Evolutionary conservation across 1,140 invertebrate genomes (phyloP).

Genomic region (Conopomorpha cramerella): DNA sequence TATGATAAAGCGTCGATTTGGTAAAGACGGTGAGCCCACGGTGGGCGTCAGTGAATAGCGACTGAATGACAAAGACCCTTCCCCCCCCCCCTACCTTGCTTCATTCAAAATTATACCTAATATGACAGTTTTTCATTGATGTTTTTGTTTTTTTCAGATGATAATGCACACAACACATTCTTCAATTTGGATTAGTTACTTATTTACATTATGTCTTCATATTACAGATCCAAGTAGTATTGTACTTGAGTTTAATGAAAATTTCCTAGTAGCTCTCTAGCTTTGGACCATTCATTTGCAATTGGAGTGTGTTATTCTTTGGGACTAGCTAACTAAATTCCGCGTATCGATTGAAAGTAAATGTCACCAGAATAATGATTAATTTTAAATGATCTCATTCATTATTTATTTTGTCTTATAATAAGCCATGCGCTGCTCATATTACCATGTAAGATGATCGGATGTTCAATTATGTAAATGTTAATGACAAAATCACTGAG

Average conservation of each 20-base stretch:
- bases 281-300: background rate
- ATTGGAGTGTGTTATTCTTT: background rate
- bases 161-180: too few species aligned
- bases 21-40: too few species aligned
- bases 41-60: too few species aligned
- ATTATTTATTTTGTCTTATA: constrained; percentile 37
- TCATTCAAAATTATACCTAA: too few species aligned
- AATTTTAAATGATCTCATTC: constrained; percentile 30
- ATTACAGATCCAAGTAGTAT: too few species aligned
- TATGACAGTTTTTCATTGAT: too few species aligned
- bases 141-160: too few species aligned
- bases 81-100: too few species aligned
- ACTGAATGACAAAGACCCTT: too few species aligned
- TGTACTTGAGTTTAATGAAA: background rate
- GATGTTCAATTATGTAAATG: constrained; percentile 24
- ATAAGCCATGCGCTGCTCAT: constrained; percentile 44
- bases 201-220: too few species aligned
- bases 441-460: constrained; percentile 32
- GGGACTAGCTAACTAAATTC: background rate
- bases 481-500: constrained; percentile 3
- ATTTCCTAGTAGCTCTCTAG: background rate
- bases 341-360: background rate
- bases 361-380: background rate
- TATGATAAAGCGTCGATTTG: too few species aligned
- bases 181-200: too few species aligned